Percentiles rank a stretch among this genome's conserved stretches.
Evolutionary conservation across 2,797 vertebrate genomes (phyloP).

Genomic region (Mionectes olivaceus): DNA sequence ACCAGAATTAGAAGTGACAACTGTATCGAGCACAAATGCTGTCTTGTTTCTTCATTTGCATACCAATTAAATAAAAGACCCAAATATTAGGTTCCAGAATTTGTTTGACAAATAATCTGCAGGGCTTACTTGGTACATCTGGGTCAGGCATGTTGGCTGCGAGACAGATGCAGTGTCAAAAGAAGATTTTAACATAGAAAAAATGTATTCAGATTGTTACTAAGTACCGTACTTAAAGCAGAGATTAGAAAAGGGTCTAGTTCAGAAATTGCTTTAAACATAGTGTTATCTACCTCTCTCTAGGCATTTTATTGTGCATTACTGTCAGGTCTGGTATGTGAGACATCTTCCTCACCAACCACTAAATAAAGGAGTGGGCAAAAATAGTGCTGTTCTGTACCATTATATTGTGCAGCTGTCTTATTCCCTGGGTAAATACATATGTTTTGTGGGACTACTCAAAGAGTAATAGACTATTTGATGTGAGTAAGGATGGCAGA

Average conservation of each 20-base stretch:
- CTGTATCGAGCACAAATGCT: constrained; percentile 86
- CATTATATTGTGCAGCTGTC: neutral
- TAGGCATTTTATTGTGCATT: constrained; percentile 43
- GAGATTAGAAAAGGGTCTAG: constrained; percentile 72
- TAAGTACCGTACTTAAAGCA: constrained; percentile 71
- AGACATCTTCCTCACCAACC: neutral
- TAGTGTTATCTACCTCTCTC: constrained; percentile 14
- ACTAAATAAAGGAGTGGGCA: neutral
- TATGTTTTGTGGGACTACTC: constrained; percentile 1
- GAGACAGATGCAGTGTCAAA: constrained; percentile 84
- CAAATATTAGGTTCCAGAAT: constrained; percentile 87
- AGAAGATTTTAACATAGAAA: constrained; percentile 78
- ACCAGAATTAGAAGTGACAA: constrained; percentile 88
- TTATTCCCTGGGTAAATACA: constrained; percentile 33
- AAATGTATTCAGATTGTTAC: constrained; percentile 88
- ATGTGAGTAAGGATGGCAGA: constrained; percentile 41
- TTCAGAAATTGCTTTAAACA: constrained; percentile 53
- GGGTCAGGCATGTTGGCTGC: constrained; percentile 85
- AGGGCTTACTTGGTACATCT: constrained; percentile 88
- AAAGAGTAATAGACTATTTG: constrained; percentile 18
- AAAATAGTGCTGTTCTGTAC: constrained; percentile 8
- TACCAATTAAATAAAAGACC: constrained; percentile 81
- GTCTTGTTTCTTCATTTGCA: constrained; percentile 82
- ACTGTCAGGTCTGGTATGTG: constrained; percentile 31
- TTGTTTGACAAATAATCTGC: constrained; percentile 93